Evolutionary conservation across 2,797 vertebrate species (phyloP).

Genomic region (Fratercula arctica): DNA sequence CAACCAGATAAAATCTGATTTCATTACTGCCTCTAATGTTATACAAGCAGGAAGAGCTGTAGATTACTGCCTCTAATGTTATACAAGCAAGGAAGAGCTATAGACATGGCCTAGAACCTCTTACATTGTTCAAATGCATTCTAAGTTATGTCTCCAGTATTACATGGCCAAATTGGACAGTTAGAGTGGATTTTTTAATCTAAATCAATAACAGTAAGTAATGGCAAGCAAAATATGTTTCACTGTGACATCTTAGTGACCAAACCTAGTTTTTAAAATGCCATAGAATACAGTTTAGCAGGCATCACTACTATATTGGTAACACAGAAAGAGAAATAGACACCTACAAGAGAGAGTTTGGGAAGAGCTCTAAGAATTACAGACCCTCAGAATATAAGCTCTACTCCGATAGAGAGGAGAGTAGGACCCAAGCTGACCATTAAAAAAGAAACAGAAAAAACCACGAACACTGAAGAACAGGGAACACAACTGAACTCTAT

Average conservation of each 20-base stretch:
- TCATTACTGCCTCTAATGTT: not conserved
- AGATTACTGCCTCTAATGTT: not conserved
- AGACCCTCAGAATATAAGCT: not conserved
- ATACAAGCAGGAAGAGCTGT: not conserved
- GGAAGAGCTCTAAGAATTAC: not conserved
- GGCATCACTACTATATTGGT: not conserved
- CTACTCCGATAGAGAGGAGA: not conserved
- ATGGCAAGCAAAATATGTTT: not conserved
- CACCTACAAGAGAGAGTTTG: not conserved
- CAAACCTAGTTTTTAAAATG: not conserved
- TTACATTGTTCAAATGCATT: not conserved
- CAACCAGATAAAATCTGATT: not conserved
- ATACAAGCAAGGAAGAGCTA: not conserved
- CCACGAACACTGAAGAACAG: accelerated
- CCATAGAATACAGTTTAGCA: not conserved
- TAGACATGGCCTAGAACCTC: not conserved
- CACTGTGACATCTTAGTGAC: not conserved
- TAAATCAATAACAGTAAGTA: not conserved
- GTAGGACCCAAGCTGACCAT: not conserved
- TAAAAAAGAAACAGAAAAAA: not conserved
- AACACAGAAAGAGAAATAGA: not conserved
- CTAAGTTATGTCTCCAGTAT: not conserved
- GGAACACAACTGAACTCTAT: not conserved
- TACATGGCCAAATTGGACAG: not conserved
- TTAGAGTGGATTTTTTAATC: not conserved